phyloP scores from a whole-genome alignment of 2,888 invertebrate genomes.

The Drosophila demipolita region DNA sequence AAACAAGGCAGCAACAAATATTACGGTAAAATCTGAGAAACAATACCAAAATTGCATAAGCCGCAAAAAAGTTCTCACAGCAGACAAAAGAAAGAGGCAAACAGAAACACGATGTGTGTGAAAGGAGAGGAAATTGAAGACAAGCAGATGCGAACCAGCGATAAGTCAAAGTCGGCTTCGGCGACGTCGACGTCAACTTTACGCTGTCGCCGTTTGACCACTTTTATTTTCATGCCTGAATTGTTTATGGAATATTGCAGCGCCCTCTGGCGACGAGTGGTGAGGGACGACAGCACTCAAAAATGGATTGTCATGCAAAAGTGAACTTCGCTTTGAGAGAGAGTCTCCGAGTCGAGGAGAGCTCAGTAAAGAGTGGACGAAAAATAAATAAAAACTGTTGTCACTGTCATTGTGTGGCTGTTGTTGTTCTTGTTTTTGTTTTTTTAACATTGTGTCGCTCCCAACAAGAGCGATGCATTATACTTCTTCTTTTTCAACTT shows the following conservation, averaged over 20 bases:
- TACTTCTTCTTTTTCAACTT: not conserved
- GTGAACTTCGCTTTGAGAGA: conserved; percentile 64
- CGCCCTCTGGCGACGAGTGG: conserved; percentile 18
- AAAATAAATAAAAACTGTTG: conserved; percentile 59
- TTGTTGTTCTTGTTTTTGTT: conserved; percentile 13
- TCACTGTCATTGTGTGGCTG: conserved; percentile 46
- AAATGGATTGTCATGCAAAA: conserved; percentile 79
- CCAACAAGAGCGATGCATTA: conserved; percentile 34
- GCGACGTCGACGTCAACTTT: not conserved
- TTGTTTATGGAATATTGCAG: conserved; percentile 65
- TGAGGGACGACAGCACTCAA: conserved; percentile 22
- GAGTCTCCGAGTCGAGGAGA: conserved; percentile 32
- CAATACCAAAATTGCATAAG: conserved; percentile 46
- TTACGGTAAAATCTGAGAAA: conserved; percentile 19
- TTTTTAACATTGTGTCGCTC: conserved; percentile 7
- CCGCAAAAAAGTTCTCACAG: conserved; percentile 49
- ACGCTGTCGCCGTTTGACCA: conserved; percentile 59
- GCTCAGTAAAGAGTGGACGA: conserved; percentile 67
- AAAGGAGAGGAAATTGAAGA: conserved; percentile 46
- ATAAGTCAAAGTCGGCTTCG: conserved; percentile 39
- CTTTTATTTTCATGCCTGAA: conserved; percentile 80
- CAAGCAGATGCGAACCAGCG: conserved; percentile 53
- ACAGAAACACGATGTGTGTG: conserved; percentile 13
- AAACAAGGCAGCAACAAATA: not conserved
- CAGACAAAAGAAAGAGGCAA: conserved; percentile 23